Evolutionary conservation across 2,888 invertebrate species (phyloP), one percentile per base, ranked within the genome.

Genomic region (Xiphydria camelus): DNA sequence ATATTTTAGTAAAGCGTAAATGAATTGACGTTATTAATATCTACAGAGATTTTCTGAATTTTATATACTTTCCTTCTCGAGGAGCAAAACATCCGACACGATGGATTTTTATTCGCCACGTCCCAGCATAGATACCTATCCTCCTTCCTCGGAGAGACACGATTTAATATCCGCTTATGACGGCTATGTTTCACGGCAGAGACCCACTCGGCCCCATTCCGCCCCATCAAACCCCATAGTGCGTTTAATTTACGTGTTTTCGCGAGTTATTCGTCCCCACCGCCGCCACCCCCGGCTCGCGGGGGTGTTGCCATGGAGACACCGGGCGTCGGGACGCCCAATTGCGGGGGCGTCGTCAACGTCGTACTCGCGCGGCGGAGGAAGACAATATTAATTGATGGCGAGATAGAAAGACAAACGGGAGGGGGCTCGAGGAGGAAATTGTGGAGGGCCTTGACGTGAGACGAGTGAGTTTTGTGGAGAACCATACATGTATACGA

Each of bases 241-340:
- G 71, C 70, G 65, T 72, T 72, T 72, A 72, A 72, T 72, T 72
- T 72, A 72, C 70, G 71, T 72, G 71, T 72, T 72, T 72, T 72
- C 71, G 65, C 71, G 70, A 72, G 71, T 72, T 72, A 72, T 72
- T 72, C 67, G 70, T 60, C 59, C 61, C 61, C 61, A 62, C 45
- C 38, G 47, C 26, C 49, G 42, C 44, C 47, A 26, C 61, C 55
- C 45, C 43, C 25, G 31, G 25, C 34, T 47, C 46, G 61, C 57
- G 64, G 65, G 66, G 62, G 55, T 59, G 73, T 73, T 61, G 45
- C 66, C 64, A 73, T 72, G 66, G 57, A 53, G 52, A 73, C 68
- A 58, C 44, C 51, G 47, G 58, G 64, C 57, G 61, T 59, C 57
- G 59, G 61, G 62, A 66, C 65, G 66, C 59, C 71, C 71, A 70